These are phyloP conservation scores for Ichneumoninae sp. DNA, from an alignment of 2,888 invertebrate species.

Conservation along the genomic window DNA sequence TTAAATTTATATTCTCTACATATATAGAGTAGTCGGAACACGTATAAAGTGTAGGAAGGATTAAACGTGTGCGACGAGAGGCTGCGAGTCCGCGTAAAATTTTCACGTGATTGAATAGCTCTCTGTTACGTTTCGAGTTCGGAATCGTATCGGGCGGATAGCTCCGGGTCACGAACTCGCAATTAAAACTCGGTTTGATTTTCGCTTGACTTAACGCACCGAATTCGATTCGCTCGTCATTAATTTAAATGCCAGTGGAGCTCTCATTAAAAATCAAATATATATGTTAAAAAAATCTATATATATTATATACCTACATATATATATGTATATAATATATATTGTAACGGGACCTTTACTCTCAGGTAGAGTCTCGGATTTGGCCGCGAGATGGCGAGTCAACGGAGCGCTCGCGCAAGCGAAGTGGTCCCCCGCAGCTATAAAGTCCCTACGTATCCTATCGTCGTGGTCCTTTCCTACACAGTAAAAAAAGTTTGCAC, in stretches of 20 bases:
- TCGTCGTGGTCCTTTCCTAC: too few relatives aligned
- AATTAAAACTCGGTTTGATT: conserved; percentile 62
- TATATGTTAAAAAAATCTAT: conserved; percentile 10
- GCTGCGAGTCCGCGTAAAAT: conserved; percentile 33
- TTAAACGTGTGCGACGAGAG: conserved; percentile 42
- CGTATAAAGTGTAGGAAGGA: conserved; percentile 13
- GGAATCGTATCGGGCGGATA: conserved; percentile 32
- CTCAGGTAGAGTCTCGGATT: too few relatives aligned
- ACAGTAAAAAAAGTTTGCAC: too few relatives aligned
- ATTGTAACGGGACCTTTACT: not conserved
- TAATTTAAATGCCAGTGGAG: conserved; percentile 18
- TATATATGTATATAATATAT: not conserved
- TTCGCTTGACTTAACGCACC: conserved; percentile 40
- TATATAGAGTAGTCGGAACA: conserved; percentile 55
- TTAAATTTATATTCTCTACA: conserved; percentile 67
- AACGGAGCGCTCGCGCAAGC: too few relatives aligned
- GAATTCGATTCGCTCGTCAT: conserved; percentile 47
- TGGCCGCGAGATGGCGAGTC: too few relatives aligned
- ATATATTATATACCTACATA: not conserved
- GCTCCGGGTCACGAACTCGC: conserved; percentile 43
- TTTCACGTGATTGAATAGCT: conserved; percentile 45
- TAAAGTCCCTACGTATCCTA: too few relatives aligned
- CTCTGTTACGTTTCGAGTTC: conserved; percentile 29
- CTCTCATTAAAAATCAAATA: conserved; percentile 4
- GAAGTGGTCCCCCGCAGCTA: too few relatives aligned